A percentile compares a stretch with the other conserved stretches of the same genome.
phyloP scores from a whole-genome alignment of 2,113 vertebrate species.

The Oplegnathus fasciatus region DNA sequence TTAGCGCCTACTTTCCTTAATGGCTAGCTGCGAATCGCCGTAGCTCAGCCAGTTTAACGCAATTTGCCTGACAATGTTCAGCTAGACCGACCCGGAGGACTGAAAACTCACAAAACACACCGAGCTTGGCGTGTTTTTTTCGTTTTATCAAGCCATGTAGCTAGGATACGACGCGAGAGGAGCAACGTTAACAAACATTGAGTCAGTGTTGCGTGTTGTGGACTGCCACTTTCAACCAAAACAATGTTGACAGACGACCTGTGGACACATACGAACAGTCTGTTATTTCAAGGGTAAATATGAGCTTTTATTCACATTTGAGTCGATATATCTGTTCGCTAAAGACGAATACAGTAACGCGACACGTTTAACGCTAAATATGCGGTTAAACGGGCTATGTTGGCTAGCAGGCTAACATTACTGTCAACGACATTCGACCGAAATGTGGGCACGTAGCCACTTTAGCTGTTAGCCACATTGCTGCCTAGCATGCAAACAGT shows the following conservation, averaged over 20 bases:
- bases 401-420: conserved; percentile 38
- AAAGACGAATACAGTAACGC: accelerated
- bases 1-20: conserved; percentile 81
- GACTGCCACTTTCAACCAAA: conserved; percentile 75
- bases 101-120: neutral
- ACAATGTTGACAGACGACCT: conserved; percentile 85
- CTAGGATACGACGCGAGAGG: conserved; percentile 17
- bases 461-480: conserved; percentile 49
- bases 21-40: conserved; percentile 59
- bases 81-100: conserved; percentile 4
- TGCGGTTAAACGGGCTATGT: neutral
- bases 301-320: neutral
- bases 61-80: conserved; percentile 28
- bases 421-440: conserved; percentile 39
- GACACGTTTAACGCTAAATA: neutral
- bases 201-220: conserved; percentile 68
- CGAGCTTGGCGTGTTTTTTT: neutral
- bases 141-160: conserved; percentile 29
- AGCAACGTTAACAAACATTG: conserved; percentile 51
- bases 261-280: conserved; percentile 67
- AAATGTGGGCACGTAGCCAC: conserved; percentile 40
- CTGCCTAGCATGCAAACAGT: conserved; percentile 55
- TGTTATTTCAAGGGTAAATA: conserved; percentile 79
- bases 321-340: neutral
- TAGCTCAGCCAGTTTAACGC: conserved; percentile 38